Percentiles rank a stretch among this genome's conserved stretches.
phyloP scores from a whole-genome alignment of 1,140 invertebrate species.

The Anoplophora glabripennis region DNA sequence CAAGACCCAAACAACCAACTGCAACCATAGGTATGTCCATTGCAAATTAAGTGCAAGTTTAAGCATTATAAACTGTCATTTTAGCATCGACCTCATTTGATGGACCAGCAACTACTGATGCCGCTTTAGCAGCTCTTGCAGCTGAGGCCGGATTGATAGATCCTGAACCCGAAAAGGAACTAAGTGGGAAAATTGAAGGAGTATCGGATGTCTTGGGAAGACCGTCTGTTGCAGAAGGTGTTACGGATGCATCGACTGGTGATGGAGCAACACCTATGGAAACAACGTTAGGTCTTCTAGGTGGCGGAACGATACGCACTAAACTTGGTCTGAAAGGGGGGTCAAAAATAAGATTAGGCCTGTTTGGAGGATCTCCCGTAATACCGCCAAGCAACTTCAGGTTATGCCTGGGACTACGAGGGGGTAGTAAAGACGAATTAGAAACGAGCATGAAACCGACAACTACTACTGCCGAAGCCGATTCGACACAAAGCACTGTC shows the following conservation, averaged over 20 bases:
- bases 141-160: conserved; percentile 65
- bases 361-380: conserved; percentile 13
- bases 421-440: conserved; percentile 38
- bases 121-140: conserved; percentile 60
- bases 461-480: conserved; percentile 27
- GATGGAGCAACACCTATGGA: conserved; percentile 23
- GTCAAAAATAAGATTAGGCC: not conserved
- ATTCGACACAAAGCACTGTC: conserved; percentile 25
- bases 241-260: conserved; percentile 1
- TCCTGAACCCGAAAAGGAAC: conserved; percentile 50
- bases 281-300: conserved; percentile 29
- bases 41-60: not conserved
- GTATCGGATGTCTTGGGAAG: conserved; percentile 8
- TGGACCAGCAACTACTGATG: conserved; percentile 63
- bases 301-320: conserved; percentile 26
- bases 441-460: conserved; percentile 17
- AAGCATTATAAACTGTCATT: not conserved
- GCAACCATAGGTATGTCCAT: conserved; percentile 49
- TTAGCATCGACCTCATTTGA: conserved; percentile 56
- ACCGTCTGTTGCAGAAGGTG: conserved; percentile 10
- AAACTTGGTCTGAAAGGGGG: conserved; percentile 46
- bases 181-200: not conserved
- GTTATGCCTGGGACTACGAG: conserved; percentile 36
- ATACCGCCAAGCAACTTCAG: conserved; percentile 19
- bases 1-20: conserved; percentile 54